phyloP scores from a whole-genome alignment of 2,113 vertebrate species.

The Poecile atricapillus region DNA sequence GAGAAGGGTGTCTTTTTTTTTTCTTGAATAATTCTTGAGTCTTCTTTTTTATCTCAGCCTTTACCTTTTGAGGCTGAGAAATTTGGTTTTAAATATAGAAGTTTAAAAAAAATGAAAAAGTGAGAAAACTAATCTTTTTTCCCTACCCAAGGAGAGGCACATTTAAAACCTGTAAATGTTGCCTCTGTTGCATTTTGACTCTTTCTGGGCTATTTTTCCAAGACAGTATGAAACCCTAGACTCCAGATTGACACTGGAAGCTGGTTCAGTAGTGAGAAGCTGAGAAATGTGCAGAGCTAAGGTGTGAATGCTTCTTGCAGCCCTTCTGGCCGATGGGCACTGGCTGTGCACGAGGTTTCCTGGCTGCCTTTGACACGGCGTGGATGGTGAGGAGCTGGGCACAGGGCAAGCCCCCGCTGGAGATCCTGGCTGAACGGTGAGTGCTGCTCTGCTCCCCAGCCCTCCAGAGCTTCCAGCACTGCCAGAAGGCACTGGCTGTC shows the following conservation, averaged over 20 bases:
- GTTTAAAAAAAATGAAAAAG: neutral
- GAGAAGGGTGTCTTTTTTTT: neutral
- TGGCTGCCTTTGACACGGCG: conserved; percentile 92
- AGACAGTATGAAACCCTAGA: neutral
- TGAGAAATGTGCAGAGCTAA: neutral
- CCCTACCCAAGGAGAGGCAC: neutral
- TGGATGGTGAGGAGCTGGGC: conserved; percentile 98
- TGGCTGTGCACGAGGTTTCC: conserved; percentile 93
- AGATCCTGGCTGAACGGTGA: conserved; percentile 93
- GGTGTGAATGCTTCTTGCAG: conserved; percentile 64
- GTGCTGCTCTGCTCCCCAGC: neutral
- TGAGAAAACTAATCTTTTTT: neutral
- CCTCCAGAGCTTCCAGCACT: neutral
- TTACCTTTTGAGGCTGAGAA: neutral
- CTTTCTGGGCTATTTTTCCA: neutral
- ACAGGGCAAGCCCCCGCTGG: conserved; percentile 80
- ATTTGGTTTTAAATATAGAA: neutral
- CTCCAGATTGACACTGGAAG: neutral
- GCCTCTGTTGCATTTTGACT: neutral
- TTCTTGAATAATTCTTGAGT: neutral
- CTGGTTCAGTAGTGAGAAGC: neutral
- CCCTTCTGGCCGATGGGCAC: conserved; percentile 99
- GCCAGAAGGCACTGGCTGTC: neutral
- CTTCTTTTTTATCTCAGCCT: neutral
- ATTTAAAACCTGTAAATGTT: neutral